Evolutionary conservation across 2,888 invertebrate genomes (phyloP).

Genomic region (Oligia strigilis): DNA sequence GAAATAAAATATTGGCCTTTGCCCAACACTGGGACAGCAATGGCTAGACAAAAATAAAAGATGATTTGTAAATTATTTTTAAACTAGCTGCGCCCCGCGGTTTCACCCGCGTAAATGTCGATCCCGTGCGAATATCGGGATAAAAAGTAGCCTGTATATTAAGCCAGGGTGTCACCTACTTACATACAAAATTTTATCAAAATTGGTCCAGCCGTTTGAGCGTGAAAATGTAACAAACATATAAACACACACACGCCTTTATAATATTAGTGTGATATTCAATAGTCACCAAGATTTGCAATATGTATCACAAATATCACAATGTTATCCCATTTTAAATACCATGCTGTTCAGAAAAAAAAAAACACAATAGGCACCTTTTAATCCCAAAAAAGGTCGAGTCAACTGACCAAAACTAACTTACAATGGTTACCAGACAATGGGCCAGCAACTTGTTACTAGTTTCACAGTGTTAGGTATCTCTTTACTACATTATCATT

Average conservation of each 20-base stretch:
- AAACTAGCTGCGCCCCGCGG: too few relatives aligned
- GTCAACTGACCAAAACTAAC: constrained; percentile 43
- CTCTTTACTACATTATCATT: constrained; percentile 21
- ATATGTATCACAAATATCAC: constrained; percentile 9
- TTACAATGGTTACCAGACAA: constrained; percentile 47
- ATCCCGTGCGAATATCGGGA: too few relatives aligned
- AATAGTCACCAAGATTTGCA: constrained; percentile 19
- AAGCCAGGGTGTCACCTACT: too few relatives aligned
- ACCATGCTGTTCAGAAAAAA: constrained; percentile 29
- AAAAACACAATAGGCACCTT: constrained; percentile 38
- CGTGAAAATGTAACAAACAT: too few relatives aligned
- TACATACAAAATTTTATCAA: too few relatives aligned
- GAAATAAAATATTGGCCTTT: neutral
- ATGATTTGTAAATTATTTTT: neutral
- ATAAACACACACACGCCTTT: too few relatives aligned
- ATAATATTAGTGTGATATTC: neutral
- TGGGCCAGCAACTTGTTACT: constrained; percentile 31
- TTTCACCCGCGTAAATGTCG: too few relatives aligned
- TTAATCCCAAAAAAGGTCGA: constrained; percentile 46
- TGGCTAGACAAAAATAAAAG: neutral
- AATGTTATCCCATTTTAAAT: constrained; percentile 26
- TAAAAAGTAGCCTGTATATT: too few relatives aligned
- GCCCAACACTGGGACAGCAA: neutral
- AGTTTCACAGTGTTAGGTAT: constrained; percentile 28
- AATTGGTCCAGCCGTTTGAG: too few relatives aligned